phyloP scores from a whole-genome alignment of 2,888 invertebrate genomes.

The Smittia aterrima region DNA sequence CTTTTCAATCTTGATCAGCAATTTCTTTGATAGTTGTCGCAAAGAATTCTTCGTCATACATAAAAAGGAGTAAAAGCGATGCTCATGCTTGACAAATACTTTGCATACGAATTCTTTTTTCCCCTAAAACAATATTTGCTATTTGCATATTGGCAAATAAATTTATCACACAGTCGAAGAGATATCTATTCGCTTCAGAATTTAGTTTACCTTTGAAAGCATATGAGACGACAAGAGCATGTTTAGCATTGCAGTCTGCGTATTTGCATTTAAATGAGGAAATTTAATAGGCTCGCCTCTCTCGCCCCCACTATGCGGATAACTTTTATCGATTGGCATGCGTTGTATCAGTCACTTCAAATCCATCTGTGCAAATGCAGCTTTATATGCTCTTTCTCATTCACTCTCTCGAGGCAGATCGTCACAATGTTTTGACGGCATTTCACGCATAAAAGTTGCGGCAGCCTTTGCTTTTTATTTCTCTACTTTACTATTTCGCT shows the following conservation, averaged over 20 bases:
- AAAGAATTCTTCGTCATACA: too few species aligned
- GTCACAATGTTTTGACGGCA: too few species aligned
- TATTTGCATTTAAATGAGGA: constrained; percentile 3
- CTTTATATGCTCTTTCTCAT: too few species aligned
- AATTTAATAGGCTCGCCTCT: constrained; percentile 2
- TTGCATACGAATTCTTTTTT: background rate
- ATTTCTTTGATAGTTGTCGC: too few species aligned
- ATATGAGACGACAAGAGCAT: background rate
- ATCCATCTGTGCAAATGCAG: background rate
- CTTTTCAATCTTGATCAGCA: too few species aligned
- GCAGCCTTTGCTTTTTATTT: background rate
- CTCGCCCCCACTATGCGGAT: background rate
- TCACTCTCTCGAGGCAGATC: too few species aligned
- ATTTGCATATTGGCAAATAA: constrained; percentile 26
- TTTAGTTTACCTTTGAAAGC: background rate
- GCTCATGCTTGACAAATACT: background rate
- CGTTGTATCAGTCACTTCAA: background rate
- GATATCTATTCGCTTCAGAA: background rate
- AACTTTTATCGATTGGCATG: background rate
- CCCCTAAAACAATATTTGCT: constrained; percentile 10
- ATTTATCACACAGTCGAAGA: background rate
- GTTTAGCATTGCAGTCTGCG: constrained; percentile 10
- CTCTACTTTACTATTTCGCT: background rate
- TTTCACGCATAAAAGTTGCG: background rate
- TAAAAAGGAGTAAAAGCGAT: background rate